A percentile compares a stretch with the other conserved stretches of the same genome.
Conservation (phyloP, 1,140 invertebrate species). For the Phymastichus coffea region DNA sequence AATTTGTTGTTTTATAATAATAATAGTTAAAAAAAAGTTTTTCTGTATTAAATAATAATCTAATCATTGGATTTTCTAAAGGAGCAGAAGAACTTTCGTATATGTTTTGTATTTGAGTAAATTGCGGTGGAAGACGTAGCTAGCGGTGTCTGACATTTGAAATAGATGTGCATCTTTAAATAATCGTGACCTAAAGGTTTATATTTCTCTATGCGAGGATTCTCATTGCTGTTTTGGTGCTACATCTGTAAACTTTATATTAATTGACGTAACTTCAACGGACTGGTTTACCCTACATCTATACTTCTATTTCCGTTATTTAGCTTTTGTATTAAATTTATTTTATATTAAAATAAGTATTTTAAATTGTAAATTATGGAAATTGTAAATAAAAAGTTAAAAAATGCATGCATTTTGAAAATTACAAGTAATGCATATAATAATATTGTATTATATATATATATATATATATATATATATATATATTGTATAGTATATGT, state of each 20-base stretch:
- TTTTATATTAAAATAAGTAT: background rate
- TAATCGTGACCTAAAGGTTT: constrained; percentile 55
- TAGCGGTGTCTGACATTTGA: constrained; percentile 50
- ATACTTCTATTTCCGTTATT: background rate
- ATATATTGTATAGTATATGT: too few species aligned
- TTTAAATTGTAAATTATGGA: background rate
- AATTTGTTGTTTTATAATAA: too few species aligned
- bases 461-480: too few species aligned
- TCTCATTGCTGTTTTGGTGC: background rate
- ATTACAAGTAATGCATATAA: too few species aligned
- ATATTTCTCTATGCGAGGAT: constrained; percentile 1
- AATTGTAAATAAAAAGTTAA: background rate
- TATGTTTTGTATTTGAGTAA: constrained; percentile 31
- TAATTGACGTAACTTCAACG: too few species aligned
- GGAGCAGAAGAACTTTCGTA: background rate
- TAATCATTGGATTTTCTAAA: too few species aligned
- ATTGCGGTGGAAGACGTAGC: constrained; percentile 49
- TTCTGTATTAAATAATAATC: too few species aligned
- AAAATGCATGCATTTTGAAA: too few species aligned
- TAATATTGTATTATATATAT: too few species aligned
- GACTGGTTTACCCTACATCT: background rate
- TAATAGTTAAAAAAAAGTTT: too few species aligned
- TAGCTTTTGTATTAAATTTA: background rate
- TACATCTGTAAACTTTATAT: background rate
- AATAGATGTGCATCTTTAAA: constrained; percentile 56